Conservation (phyloP, 2,113 vertebrate genomes). For the Monopterus albus region DNA sequence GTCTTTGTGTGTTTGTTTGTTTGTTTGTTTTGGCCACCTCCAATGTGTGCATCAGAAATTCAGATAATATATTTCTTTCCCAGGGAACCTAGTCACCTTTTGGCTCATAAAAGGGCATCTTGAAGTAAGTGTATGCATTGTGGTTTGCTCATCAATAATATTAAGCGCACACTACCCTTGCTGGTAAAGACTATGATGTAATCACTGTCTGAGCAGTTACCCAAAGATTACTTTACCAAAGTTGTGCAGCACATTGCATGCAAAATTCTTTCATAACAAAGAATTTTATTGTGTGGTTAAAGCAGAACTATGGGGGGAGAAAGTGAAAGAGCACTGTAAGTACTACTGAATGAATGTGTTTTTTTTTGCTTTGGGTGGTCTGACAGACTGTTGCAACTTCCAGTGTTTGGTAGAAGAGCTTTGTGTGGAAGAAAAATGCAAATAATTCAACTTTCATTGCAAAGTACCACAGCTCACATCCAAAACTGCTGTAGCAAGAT, state of each 20-base stretch:
- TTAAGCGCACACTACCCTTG: no score
- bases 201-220: background rate
- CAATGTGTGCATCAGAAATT: background rate
- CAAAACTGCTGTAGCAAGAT: no score
- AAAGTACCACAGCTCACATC: background rate
- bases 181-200: no score
- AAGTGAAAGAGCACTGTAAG: slow-evolving; percentile 20
- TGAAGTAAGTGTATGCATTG: no score
- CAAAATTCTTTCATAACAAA: background rate
- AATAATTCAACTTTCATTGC: slow-evolving; percentile 1
- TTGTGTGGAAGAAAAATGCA: background rate
- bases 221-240: background rate
- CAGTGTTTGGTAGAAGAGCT: background rate
- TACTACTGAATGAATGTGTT: background rate
- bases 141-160: no score
- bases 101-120: no score
- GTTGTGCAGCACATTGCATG: background rate
- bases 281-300: background rate
- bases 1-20: no score
- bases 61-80: no score
- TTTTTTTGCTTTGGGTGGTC: background rate
- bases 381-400: no score
- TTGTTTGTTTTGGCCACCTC: background rate
- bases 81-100: no score
- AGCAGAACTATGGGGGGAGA: background rate